A percentile compares a stretch with the other conserved stretches of the same genome.
These are phyloP conservation scores for Palaemon carinicauda DNA, from an alignment of 1,140 invertebrate genomes.

Conservation along the genomic window DNA sequence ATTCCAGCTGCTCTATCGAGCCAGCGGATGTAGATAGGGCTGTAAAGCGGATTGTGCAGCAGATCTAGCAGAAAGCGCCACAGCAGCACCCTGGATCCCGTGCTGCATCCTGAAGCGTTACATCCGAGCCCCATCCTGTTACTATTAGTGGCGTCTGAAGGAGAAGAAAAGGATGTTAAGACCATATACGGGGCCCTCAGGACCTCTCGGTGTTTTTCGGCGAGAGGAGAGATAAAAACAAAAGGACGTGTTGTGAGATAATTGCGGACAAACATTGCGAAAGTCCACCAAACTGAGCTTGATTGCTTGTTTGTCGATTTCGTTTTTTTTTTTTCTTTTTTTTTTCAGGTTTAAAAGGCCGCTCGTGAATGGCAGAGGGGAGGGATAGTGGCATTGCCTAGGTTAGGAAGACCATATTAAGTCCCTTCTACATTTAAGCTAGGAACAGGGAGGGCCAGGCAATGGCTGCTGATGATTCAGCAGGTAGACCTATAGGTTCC, in stretches of 20 bases:
- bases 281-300: neutral
- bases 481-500: too few species aligned
- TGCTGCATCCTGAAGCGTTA: neutral
- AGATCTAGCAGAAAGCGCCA: constrained; percentile 56
- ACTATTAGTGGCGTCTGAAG: neutral
- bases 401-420: too few species aligned
- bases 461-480: too few species aligned
- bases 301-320: neutral
- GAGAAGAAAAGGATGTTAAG: neutral
- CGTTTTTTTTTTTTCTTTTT: neutral
- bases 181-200: too few species aligned
- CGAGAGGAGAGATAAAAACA: neutral
- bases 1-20: constrained; percentile 54
- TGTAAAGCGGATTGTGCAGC: constrained; percentile 56
- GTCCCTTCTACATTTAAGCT: too few species aligned
- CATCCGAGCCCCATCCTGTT: neutral
- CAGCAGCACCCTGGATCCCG: constrained; percentile 45
- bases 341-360: too few species aligned
- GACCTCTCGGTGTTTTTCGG: neutral
- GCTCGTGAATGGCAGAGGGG: too few species aligned
- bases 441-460: too few species aligned
- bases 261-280: neutral
- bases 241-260: neutral
- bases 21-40: constrained; percentile 58
- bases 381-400: too few species aligned